Evolutionary conservation across 1,140 invertebrate species (phyloP), one percentile per base, ranked within the genome.

Genomic region (Glossosoma conforme): DNA sequence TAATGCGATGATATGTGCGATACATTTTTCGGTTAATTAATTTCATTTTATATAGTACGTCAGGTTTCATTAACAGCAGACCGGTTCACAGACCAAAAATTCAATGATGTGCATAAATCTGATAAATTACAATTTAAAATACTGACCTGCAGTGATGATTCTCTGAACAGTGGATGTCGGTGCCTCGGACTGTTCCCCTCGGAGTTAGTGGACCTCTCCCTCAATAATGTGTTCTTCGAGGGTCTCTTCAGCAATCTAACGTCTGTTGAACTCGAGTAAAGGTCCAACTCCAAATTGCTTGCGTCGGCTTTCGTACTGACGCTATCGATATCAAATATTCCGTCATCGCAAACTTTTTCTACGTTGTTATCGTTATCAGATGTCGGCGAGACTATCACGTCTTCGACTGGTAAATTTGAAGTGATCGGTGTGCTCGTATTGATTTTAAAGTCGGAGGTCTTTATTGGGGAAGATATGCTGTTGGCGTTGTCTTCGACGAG

Each of bases 121-220:
- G n/a, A 32, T 44, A 44, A 44, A 30, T 44, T 11, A 28, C 11
- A 28, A 32, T 3, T 48, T 48, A 24, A 10, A 41, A 21, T 37
- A 19, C 25, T 45, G 25, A 74, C 72, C 67, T 75, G 72, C 25
- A 74, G 54, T 17, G 72, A 75, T 36, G 70, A 69, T 60, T 75
- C 72, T 55, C 71, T 66, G 10, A 75, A 58, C 46, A 75, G 62
- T 25, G 70, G 67, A 62, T 74, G 70, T 58, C 69, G 70, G 52
- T 69, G 64, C 56, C 64, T 67, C n/a, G 70, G 68, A 50, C 62
- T 60, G 51, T 65, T 68, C 32, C 71, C 71, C 55, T 75, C 72
- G 14, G 72, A 75, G 43, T 75, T 72, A 10, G 72, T 62, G 18
- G 72, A 74, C 49, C 70, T 62, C 48, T 74, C 71, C 47, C 72